A percentile compares a stretch with the other conserved stretches of the same genome.
phyloP scores from a whole-genome alignment of 2,888 invertebrate genomes.

The Cinara cedri region DNA sequence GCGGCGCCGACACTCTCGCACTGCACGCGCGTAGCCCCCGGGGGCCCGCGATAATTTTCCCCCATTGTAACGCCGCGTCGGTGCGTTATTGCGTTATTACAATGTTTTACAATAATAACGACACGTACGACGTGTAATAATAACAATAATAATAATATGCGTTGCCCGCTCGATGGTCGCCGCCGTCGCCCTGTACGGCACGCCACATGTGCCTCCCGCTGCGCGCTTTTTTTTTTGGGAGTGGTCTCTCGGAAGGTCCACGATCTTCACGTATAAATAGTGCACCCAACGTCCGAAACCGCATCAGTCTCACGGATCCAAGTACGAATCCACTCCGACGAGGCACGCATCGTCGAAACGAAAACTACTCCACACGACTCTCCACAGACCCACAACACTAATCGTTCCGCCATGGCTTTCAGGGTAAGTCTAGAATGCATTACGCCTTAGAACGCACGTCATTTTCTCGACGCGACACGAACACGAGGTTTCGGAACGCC shows the following conservation, averaged over 20 bases:
- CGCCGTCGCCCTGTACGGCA: background rate
- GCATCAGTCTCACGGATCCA: slow-evolving; percentile 15
- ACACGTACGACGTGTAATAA: background rate
- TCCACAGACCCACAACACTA: background rate
- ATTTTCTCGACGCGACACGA: too few relatives aligned
- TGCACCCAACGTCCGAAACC: background rate
- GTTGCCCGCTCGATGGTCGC: background rate
- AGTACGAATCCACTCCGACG: background rate
- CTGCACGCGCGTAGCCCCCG: background rate
- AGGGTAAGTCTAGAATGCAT: slow-evolving; percentile 17
- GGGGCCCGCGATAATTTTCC: slow-evolving; percentile 32
- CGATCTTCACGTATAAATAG: slow-evolving; percentile 31
- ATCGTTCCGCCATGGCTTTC: slow-evolving; percentile 13
- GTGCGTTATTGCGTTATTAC: background rate
- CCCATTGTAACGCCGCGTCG: slow-evolving; percentile 1
- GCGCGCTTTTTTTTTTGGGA: background rate
- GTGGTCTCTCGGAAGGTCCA: slow-evolving; percentile 39
- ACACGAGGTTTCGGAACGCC: too few relatives aligned
- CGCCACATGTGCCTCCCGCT: background rate
- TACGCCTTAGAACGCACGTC: too few relatives aligned
- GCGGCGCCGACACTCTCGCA: too few relatives aligned
- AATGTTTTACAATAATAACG: background rate
- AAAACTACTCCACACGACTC: background rate
- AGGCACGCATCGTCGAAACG: background rate
- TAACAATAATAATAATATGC: slow-evolving; percentile 2